Conservation (phyloP, 2,797 vertebrate genomes). For the Tachyglossus aculeatus region DNA sequence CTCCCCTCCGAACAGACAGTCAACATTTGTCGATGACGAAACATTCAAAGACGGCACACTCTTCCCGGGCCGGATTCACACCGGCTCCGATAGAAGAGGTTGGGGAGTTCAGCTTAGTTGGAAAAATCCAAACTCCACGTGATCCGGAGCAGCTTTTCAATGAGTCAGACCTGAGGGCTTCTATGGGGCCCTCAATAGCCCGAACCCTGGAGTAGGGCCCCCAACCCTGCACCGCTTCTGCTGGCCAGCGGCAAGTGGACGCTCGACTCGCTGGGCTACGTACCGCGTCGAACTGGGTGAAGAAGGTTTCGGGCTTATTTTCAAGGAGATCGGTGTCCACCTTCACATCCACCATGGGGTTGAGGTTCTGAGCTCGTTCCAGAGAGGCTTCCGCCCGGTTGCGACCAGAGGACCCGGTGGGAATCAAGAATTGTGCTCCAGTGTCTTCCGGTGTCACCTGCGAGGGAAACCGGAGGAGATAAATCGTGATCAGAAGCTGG, state of each 20-base stretch:
- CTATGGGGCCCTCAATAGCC: no score
- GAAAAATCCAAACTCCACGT: no score
- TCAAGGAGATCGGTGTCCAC: slow-evolving; percentile 80
- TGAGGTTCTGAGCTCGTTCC: slow-evolving; percentile 92
- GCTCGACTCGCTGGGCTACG: slow-evolving; percentile 47
- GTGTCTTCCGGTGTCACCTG: slow-evolving; percentile 87
- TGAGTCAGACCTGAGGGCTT: no score
- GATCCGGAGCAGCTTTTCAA: no score
- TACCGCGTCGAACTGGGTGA: slow-evolving; percentile 92
- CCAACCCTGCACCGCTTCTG: neutral
- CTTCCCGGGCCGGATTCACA: no score
- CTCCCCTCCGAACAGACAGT: no score
- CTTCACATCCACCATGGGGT: slow-evolving; percentile 94
- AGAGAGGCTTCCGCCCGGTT: slow-evolving; percentile 89
- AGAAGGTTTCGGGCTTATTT: slow-evolving; percentile 86
- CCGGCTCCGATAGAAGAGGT: no score
- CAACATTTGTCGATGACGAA: no score
- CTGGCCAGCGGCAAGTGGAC: no score
- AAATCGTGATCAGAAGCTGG: neutral
- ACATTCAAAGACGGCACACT: no score
- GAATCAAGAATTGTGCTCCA: slow-evolving; percentile 89
- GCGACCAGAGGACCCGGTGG: slow-evolving; percentile 78
- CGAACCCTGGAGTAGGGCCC: neutral
- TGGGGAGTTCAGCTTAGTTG: no score
- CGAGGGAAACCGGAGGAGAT: no score